Base-by-base conservation (phyloP, 2,888 invertebrate species). In the Timema podura region DNA sequence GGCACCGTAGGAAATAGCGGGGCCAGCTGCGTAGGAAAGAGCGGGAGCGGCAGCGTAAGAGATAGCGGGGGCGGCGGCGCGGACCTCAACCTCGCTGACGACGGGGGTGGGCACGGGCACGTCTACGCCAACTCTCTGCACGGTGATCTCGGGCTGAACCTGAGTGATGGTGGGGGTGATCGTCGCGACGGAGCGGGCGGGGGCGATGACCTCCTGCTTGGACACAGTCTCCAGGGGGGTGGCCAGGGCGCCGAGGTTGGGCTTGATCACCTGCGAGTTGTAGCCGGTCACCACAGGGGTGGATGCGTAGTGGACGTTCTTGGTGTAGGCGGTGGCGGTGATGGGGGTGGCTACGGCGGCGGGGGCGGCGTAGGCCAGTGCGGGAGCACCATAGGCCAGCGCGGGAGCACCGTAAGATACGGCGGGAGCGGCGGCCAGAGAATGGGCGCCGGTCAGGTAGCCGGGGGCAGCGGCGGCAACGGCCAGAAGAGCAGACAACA, bases 221-320 rank as follows among this genome's bases (percentile, higher is more conserved):
- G 76, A 74, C 66, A 77, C 78, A 67, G 75, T 76, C 69, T 75
- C 70, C 15, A 73, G 68, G 67, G 77, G 77, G 48, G 78, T 76
- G 71, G 76, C 75, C 67, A 77, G 70, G 64, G 70, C 70, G 5
- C 76, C 77, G 46, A 78, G 73, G 75, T 78, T 76, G 64, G 80
- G 80, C 76, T 80, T 80, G 72, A 78, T 73, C 73, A 78, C 77
- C 70, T 73, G 72, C 59, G 78, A 75, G 54, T 75, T 74, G 76
- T 79, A 79, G 64, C 80, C 80, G 70, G 79, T 78, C 45, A 80
- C 80, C 7, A 79, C 79, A 67, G 80, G 78, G 66, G 76, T 75
- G 68, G 75, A 73, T 65, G 78, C 80, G 73, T 80, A 80, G 74
- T 74, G 67, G 69, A 76, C 74, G 48, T 71, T 71, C 51, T 75